A percentile compares a stretch with the other conserved stretches of the same genome.
Evolutionary conservation across 2,113 vertebrate species (phyloP).

Genomic region (Platycercus adscitus): DNA sequence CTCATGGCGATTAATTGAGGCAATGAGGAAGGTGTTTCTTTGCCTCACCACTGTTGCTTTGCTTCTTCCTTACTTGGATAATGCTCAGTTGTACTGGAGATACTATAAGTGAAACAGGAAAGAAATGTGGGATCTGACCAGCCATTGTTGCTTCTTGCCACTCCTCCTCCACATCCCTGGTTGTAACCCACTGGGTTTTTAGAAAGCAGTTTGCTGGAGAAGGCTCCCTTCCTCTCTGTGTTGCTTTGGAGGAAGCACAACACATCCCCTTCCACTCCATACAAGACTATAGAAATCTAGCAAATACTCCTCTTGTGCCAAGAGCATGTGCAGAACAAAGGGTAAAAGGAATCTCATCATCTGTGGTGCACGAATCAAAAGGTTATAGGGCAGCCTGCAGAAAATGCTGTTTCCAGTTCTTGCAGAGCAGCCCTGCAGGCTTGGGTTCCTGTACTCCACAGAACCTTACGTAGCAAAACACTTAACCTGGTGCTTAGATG

Average conservation of each 20-base stretch:
- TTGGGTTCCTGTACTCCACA: not conserved
- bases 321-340: not conserved
- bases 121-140: not conserved
- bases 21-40: not conserved
- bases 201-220: not conserved
- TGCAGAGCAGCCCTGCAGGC: not conserved
- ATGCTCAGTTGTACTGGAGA: not conserved
- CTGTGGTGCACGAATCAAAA: not conserved
- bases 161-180: rapidly evolving
- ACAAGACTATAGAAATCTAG: not conserved
- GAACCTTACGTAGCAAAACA: not conserved
- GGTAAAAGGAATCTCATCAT: not conserved
- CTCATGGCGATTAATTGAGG: not conserved
- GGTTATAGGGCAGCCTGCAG: not conserved
- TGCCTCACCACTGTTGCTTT: not conserved
- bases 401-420: not conserved
- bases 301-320: not conserved
- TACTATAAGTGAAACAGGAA: not conserved
- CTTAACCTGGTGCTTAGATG: not conserved
- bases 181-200: not conserved
- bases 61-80: not conserved
- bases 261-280: not conserved
- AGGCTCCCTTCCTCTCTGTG: not conserved
- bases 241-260: not conserved
- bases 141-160: not conserved